phyloP scores from a whole-genome alignment of 2,888 invertebrate species.

The Gari tellinella region DNA sequence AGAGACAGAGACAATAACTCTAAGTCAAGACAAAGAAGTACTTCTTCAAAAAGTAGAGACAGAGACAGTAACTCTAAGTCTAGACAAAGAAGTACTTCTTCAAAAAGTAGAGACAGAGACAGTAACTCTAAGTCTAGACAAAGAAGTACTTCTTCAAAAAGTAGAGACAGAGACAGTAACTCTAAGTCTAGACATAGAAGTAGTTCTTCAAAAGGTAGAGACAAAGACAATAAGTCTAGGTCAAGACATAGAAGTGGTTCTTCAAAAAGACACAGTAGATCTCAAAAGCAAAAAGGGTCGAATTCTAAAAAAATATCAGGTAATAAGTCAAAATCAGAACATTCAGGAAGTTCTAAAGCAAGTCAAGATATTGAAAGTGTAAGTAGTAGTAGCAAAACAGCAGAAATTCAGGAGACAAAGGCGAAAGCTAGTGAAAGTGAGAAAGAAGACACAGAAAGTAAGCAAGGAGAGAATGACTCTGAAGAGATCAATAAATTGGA shows the following conservation, averaged over 20 bases:
- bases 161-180: conserved; percentile 2
- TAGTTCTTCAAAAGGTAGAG: not conserved
- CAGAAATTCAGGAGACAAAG: not conserved
- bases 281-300: conserved; percentile 2
- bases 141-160: conserved; percentile 7
- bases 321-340: not conserved
- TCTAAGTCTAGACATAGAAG: not conserved
- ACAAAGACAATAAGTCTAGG: not conserved
- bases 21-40: not conserved
- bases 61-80: not conserved
- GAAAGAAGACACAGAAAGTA: not conserved
- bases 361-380: not conserved
- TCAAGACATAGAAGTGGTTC: not conserved
- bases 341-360: not conserved
- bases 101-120: not conserved
- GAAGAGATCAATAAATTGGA: not conserved
- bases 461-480: not conserved
- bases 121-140: conserved; percentile 5
- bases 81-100: not conserved
- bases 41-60: not conserved
- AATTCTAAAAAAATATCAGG: not conserved
- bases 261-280: not conserved
- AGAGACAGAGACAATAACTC: too few relatives aligned
- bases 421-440: not conserved
- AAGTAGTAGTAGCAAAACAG: not conserved